phyloP scores from a whole-genome alignment of 2,797 vertebrate species.

The Coregonus sp. region DNA sequence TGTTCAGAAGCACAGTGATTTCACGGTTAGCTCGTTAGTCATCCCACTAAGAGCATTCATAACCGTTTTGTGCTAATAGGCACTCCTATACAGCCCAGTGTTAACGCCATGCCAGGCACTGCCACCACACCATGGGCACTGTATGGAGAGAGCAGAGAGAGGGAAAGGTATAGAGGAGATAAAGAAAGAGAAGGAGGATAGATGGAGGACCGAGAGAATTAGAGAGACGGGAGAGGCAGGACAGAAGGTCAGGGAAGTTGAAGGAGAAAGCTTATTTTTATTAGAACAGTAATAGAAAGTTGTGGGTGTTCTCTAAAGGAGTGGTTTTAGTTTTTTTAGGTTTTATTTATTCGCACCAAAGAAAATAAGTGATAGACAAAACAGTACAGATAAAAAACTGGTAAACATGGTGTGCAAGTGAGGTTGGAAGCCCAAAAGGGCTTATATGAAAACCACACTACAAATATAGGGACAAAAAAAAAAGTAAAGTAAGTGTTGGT shows the following conservation, averaged over 20 bases:
- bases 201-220: neutral
- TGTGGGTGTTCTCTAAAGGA: neutral
- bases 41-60: constrained; percentile 60
- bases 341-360: no score
- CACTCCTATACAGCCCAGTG: constrained; percentile 29
- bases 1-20: constrained; percentile 66
- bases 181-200: neutral
- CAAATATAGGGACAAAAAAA: no score
- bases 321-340: neutral
- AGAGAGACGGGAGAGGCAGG: neutral
- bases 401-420: no score
- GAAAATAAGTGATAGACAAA: no score
- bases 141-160: constrained; percentile 1
- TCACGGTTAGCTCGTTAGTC: constrained; percentile 68
- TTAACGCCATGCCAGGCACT: constrained; percentile 20
- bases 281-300: neutral
- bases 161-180: neutral
- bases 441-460: no score
- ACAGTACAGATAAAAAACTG: no score
- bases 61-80: constrained; percentile 61
- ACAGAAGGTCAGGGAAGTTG: neutral
- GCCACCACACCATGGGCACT: constrained; percentile 20
- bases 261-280: neutral
- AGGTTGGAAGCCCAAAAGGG: no score
- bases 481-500: no score